Evolutionary conservation across 2,113 vertebrate species (phyloP), one percentile per base, ranked within the genome.

Genomic region (Callospermophilus lateralis): DNA sequence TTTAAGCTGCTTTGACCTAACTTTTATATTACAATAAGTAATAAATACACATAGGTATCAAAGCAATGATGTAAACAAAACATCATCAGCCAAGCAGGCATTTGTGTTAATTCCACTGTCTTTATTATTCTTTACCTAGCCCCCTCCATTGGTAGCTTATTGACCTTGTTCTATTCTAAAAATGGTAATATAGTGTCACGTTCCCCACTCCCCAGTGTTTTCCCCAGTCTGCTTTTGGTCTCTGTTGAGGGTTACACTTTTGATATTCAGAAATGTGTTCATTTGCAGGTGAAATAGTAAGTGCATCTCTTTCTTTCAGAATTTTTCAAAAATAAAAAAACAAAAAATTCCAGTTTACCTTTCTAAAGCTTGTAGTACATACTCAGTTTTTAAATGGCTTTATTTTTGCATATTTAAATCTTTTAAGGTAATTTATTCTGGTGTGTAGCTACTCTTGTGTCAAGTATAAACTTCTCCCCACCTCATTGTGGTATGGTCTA

Each of bases 401-500:
- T 22, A 37, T 28, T 92, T 92, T 74, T 76, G 1, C 74, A 28
- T 68, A n/a, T 86, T 92, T 78, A 53, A 61, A 26, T 72, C 4
- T 84, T 80, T 88, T 84, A 58, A 70, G 55, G 37, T 58, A 45
- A 72, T 26, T 83, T 86, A 48, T 88, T 93, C 53, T 89, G 79
- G 37, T 32, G 1, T 42, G 16, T 51, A 80, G 42, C 63, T 89
- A 92, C 22, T 83, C 6, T 86, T 95, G 20, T 22, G 55, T 20
- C 58, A 37, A 39, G 20, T 58, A 48, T 53, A 76, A 80, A 26
- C 6, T 95, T 89, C 30, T 4, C 42, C n/a, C 8, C 19, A 72
- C 48, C 12, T 88, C 16, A 42, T 78, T 94, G 53, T 19, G 63
- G 4, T 55, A 84, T 48, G 4, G 77, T 73, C 34, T 83, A 32